Base-by-base conservation (phyloP, 2,888 invertebrate genomes). In the Agriopis aurantiaria region DNA sequence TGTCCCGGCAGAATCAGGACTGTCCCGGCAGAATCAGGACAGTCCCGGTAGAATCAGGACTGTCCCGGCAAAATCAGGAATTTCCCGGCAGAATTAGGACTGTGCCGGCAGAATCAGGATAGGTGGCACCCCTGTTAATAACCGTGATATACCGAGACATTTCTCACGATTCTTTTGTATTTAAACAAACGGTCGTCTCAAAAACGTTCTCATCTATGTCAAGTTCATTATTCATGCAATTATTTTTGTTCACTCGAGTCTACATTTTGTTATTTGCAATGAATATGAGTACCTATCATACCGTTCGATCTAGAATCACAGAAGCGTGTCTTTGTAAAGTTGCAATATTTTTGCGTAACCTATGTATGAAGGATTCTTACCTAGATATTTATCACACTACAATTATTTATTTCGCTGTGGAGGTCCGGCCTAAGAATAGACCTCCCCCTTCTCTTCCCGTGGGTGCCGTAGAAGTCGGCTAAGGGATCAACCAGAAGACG, bases 171-270 rank as follows among this genome's bases (percentile, higher is more conserved):
- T 68, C 58, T 63, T 53, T 68, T 63, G 63, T 63, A 64, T 55
- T 49, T 11, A 51, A n/a, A 59, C 53, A 63, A 45, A 55, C 23
- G 48, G n/a, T 59, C 14, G 55, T 60, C 14, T 63, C 56, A 14
- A 53, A 23, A 51, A 23, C 7, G n/a, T 10, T 43, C n/a, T n/a
- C 51, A 85, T 76, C 69, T 79, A 75, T 84, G 85, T 85, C 86
- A 85, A 84, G 85, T 82, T 83, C 82, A 73, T 64, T 63, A 69
- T 56, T 60, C 65, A 71, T 75, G 74, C 78, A 79, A 81, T 81
- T 79, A 78, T 78, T 80, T 82, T 78, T 70, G 71, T 64, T 68
- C 60, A 61, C 71, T 67, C 72, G 49, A 56, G 41, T 8, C 17
- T 23, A 57, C 45, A 23, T 41, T n/a, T 33, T 33, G 33, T 33